A percentile compares a stretch with the other conserved stretches of the same genome.
Conservation (phyloP, 2,797 vertebrate genomes). For the Hypotaenidia philippensis region DNA sequence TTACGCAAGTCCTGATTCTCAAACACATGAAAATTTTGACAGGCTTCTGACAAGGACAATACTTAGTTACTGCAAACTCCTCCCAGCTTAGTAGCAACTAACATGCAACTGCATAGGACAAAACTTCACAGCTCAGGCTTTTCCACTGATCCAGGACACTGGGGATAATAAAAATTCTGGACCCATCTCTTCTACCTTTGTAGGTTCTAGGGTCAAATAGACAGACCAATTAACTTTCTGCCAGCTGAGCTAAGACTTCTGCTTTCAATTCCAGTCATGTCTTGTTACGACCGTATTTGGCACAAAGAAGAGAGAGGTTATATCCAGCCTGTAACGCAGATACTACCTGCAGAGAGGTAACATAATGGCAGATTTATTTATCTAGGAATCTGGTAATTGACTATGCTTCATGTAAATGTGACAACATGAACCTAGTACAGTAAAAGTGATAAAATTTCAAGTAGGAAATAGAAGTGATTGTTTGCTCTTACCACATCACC, state of each 20-base stretch:
- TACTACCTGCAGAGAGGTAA: not conserved
- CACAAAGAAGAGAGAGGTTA: not conserved
- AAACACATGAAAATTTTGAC: not conserved
- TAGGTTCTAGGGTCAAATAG: not conserved
- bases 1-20: not conserved
- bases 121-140: not conserved
- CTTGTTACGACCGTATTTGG: not conserved
- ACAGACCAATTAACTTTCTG: not conserved
- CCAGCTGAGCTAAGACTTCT: not conserved
- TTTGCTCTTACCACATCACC: not conserved
- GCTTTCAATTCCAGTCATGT: not conserved
- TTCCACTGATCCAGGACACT: not conserved
- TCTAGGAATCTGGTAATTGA: not conserved
- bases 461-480: not conserved
- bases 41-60: not conserved
- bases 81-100: not conserved
- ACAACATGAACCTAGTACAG: not conserved
- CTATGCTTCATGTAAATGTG: not conserved
- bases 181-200: not conserved
- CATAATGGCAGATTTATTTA: not conserved
- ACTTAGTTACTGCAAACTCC: not conserved
- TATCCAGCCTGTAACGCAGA: not conserved
- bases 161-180: not conserved
- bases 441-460: not conserved
- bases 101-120: not conserved